A percentile compares a stretch with the other conserved stretches of the same genome.
Evolutionary conservation across 2,113 vertebrate genomes (phyloP).

Genomic region (Antechinus stuartii): DNA sequence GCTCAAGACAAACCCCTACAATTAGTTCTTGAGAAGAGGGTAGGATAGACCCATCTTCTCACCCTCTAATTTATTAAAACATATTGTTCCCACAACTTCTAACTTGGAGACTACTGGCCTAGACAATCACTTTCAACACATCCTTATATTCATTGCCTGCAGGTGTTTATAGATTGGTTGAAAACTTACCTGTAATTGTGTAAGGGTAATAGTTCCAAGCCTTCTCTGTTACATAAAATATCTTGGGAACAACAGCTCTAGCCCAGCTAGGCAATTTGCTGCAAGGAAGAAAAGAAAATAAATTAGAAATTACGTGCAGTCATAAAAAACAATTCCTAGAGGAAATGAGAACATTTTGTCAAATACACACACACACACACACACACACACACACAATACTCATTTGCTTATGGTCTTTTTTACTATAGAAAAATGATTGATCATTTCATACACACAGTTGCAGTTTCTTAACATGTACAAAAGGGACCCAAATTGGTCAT

Average conservation of each 20-base stretch:
- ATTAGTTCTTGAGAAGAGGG: background rate
- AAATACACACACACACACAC: no score
- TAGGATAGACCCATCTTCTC: background rate
- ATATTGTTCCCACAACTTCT: background rate
- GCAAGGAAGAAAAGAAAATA: constrained; percentile 66
- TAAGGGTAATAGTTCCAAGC: constrained; percentile 99
- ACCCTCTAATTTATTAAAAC: background rate
- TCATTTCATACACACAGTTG: background rate
- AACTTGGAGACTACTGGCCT: background rate
- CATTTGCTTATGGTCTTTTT: background rate
- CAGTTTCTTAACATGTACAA: background rate
- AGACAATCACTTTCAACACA: background rate
- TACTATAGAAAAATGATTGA: background rate
- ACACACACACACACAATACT: background rate
- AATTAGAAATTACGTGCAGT: constrained; percentile 38
- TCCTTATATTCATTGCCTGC: background rate
- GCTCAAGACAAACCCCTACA: background rate
- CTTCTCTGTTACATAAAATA: constrained; percentile 99
- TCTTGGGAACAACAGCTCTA: constrained; percentile 97
- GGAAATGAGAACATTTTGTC: background rate
- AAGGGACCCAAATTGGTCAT: background rate
- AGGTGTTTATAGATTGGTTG: background rate
- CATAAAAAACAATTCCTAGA: background rate
- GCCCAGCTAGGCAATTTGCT: constrained; percentile 99
- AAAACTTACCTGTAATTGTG: constrained; percentile 94